Evolutionary conservation across 1,140 invertebrate genomes (phyloP).

Genomic region (Drosophila rhopaloa): DNA sequence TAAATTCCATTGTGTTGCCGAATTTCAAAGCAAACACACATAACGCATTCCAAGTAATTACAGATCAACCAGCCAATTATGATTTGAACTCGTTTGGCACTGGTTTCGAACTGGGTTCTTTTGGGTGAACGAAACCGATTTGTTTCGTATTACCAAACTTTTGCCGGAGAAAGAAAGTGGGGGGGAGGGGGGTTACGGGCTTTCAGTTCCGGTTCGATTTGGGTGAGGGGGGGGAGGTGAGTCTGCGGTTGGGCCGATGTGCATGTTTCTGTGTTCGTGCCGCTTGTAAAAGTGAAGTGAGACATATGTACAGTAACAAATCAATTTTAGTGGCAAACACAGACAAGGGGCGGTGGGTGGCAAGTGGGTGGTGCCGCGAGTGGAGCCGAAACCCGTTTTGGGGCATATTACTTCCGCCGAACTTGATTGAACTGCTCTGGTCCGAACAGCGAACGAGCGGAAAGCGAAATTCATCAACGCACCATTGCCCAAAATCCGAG

Average conservation of each 20-base stretch:
- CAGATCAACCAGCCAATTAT: conserved; percentile 26
- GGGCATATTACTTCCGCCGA: conserved; percentile 72
- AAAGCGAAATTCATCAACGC: conserved; percentile 60
- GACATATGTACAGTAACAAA: conserved; percentile 79
- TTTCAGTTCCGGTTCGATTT: conserved; percentile 21
- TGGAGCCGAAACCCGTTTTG: conserved; percentile 48
- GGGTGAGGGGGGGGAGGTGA: conserved; percentile 1
- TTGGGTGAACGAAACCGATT: conserved; percentile 61
- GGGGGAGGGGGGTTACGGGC: not conserved
- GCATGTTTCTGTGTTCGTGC: conserved; percentile 13
- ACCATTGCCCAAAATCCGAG: conserved; percentile 19
- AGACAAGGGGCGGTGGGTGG: not conserved
- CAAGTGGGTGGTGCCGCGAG: not conserved
- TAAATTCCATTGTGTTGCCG: not conserved
- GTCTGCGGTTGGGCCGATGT: conserved; percentile 21
- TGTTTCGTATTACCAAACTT: conserved; percentile 70
- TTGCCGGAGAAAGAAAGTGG: conserved; percentile 5
- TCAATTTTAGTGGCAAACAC: conserved; percentile 71
- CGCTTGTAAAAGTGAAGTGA: conserved; percentile 54
- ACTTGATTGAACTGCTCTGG: conserved; percentile 60
- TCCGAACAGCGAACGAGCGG: conserved; percentile 7
- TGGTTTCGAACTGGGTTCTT: conserved; percentile 2
- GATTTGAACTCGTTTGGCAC: conserved; percentile 17
- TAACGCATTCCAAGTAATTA: not conserved
- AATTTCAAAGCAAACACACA: not conserved